A percentile compares a stretch with the other conserved stretches of the same genome.
Evolutionary conservation across 1,140 invertebrate genomes (phyloP).

Genomic region (Octopus sinensis): DNA sequence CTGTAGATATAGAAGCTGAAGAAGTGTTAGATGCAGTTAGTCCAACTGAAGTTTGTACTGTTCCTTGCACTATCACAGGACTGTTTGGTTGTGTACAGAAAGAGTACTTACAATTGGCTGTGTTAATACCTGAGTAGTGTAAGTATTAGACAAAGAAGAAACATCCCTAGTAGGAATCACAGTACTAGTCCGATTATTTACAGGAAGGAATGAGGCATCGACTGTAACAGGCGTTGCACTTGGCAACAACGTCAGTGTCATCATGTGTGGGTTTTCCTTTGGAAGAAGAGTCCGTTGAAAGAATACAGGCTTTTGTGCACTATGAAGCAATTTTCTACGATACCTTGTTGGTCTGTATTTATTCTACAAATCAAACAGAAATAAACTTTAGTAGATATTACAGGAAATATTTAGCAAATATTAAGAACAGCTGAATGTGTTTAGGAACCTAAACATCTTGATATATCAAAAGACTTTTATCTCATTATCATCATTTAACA

Average conservation of each 20-base stretch:
- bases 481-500: too few species aligned
- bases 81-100: constrained; percentile 2
- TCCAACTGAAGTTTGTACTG: not conserved
- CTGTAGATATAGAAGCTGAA: not conserved
- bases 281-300: constrained; percentile 1
- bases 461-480: too few species aligned
- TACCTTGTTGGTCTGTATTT: not conserved
- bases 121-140: constrained; percentile 9
- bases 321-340: not conserved
- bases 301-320: not conserved
- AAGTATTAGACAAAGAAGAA: not conserved
- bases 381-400: too few species aligned
- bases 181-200: not conserved
- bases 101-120: constrained; percentile 7
- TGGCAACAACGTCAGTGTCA: not conserved
- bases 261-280: not conserved
- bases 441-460: too few species aligned
- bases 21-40: not conserved
- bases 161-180: not conserved
- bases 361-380: not conserved
- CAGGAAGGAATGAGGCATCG: not conserved
- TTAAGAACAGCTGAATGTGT: too few species aligned
- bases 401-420: too few species aligned
- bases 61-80: not conserved
- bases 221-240: not conserved